Evolutionary conservation across 2,888 invertebrate species (phyloP), one percentile per base, ranked within the genome.

Genomic region (Acronicta aceris): DNA sequence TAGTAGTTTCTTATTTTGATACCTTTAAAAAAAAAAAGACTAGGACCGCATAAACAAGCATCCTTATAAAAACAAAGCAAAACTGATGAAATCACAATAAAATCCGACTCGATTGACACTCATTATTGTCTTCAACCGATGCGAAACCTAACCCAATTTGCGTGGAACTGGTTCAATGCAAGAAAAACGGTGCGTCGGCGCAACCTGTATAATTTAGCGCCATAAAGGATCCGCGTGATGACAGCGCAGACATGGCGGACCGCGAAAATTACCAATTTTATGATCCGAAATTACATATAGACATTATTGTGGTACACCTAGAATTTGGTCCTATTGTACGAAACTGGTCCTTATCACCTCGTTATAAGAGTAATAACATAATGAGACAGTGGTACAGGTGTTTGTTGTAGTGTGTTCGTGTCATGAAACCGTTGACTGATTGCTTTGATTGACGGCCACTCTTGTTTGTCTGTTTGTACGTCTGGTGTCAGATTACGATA

Each of bases 141-240:
- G 57, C 56, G 59, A 65, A 65, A 68, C 65, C 71, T 71, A 62
- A 70, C 59, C 72, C 59, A 81, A 81, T 77, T 74, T 74, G 72
- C 61, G 66, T 59, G 59, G 70, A 73, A 71, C 67, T 58, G 63
- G 67, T 63, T 71, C 81, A 82, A 75, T 79, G 75, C 78, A 71
- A 82, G 83, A 81, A 82, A 79, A 78, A 77, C 77, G 80, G 82
- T 76, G 78, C 78, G 75, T 54, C 56, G 43, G 78, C 76, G 72
- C 79, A 73, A 53, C 60, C 71, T 77, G 70, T 85, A 82, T 86
- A 88, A 88, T 90, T 90, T 89, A 71, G 75, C 71, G 81, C 81
- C 82, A 85, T 87, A 87, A 90, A 88, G 77, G 75, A 70, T 71
- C 68, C 67, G 67, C 78, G 77, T 88, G 90, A 90, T 88, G 89